Conservation (phyloP, 2,113 vertebrate species). For the Neotragus pygmaeus region DNA sequence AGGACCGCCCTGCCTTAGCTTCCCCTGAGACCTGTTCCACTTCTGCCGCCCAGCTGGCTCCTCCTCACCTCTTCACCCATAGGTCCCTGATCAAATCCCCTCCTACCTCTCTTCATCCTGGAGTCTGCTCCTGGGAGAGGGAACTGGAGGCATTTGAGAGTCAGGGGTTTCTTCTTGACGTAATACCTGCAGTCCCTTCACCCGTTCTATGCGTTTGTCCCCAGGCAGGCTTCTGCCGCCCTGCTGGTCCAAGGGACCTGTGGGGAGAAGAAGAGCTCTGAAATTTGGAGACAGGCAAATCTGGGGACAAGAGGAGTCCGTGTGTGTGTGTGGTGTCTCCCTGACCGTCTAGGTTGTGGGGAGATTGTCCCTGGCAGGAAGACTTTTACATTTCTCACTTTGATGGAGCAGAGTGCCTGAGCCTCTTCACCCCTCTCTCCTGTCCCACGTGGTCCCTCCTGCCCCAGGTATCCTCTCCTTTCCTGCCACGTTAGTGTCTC, state of each 20-base stretch:
- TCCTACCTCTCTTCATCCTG: neutral
- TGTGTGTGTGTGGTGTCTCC: neutral
- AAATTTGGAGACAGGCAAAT: neutral
- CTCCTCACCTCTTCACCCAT: conserved; percentile 57
- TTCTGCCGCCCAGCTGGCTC: conserved; percentile 52
- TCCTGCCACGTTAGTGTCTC: neutral
- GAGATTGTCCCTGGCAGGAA: neutral
- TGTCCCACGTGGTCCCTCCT: neutral
- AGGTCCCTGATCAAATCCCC: neutral
- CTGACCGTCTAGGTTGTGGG: neutral
- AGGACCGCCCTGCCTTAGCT: neutral
- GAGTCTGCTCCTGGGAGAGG: neutral
- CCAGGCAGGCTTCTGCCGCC: neutral
- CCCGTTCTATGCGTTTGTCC: neutral
- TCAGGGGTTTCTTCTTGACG: conserved; percentile 40
- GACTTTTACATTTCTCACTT: neutral
- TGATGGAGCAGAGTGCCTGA: neutral
- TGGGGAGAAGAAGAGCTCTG: neutral
- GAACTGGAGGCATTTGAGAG: neutral
- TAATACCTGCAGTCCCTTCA: neutral
- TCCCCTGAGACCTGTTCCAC: conserved; percentile 69
- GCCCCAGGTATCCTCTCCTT: neutral
- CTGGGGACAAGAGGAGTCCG: neutral
- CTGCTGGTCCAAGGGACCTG: neutral
- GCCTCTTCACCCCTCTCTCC: neutral